Base-by-base conservation (phyloP, 1,140 invertebrate species). In the Mamestra configurata region DNA sequence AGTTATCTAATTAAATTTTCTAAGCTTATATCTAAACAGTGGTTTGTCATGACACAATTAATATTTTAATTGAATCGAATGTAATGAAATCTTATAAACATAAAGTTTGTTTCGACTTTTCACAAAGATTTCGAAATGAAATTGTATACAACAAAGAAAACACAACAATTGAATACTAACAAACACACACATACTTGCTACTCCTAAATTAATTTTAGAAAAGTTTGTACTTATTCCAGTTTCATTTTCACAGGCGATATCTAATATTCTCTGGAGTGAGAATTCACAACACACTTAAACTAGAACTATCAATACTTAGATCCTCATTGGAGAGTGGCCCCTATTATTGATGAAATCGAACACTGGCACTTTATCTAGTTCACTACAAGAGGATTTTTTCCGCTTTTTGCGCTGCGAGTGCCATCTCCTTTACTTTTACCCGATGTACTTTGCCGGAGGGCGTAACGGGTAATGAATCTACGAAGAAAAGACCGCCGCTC, bases 391-490 rank as follows among this genome's bases (percentile, higher is more conserved):
- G 4, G 43, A 79, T 81, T 24, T 66, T 53, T 37, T 59, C n/a
- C 4, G 81, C 66, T 20, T 66, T 35, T 46, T 51, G 22, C 5
- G 81, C 72, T 0, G 37, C 75, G 11, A 70, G 24, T 7, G 84
- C 79, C 49, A 83, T 72, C 22, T 85, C 79, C 55, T 70, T 81
- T n/a, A 83, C 73, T 53, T 81, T 85, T 13, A 59, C 37, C 37
- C 84, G 35, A 49, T 85, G 77, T 0, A 85, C n/a, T 70, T 85
- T 85, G 6, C 79, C 81, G 4, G 84, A 81, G 11, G 77, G 53
- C 18, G 84, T 85, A 4, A 71, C 24, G 4, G 84, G 84, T 11
- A 85, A 46, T 6, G 46, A 37, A 35, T 82, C 81, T n/a, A 83
- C 66, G 81, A 75, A 85, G 53, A 85, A 79, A 11, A 81, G 59